Base-by-base conservation (phyloP, 1,140 invertebrate species). In the Drosophila ironensis region DNA sequence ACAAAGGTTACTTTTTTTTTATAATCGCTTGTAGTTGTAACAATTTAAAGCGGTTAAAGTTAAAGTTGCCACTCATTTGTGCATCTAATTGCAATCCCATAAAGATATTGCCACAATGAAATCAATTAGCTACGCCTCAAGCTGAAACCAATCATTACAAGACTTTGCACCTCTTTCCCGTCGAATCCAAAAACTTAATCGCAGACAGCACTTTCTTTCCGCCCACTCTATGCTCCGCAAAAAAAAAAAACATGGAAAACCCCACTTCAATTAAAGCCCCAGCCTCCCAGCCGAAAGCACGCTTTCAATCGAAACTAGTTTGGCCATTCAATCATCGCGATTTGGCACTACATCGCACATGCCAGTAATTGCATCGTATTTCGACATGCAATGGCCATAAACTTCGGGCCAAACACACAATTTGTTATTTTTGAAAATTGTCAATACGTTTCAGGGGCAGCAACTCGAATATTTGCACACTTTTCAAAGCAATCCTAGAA, bases 361-460 rank as follows among this genome's bases (percentile, higher is more conserved):
- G 54, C 54, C 68, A 50, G 50, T 59, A 70, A 69, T 70, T 84
- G 78, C 61, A 57, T 82, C 77, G 77, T 77, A 73, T 82, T 77
- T 84, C 56, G 28, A n/a, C 30, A 19, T 38, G 50, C 52, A 38
- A 17, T 54, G 72, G 56, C 72, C 52, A 82, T 72, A 82, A 81
- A 69, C 61, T 72, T 72, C 33, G 42, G 4, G 17, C 8, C 14
- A 52, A 37, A 28, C 12, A 12, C 7, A 30, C 8, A 22, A n/a
- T 27, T 17, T n/a, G 19, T 16, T 9, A n/a, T 37, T 14, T 37
- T 33, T 19, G n/a, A n/a, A 60, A 40, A 57, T 16, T 60, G 14
- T 41, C n/a, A 24, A 54, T 50, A 12, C 14, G 20, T 11, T 5
- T 17, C 8, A 2, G 2, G 8, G 1, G 7, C 6, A 6, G 24